phyloP scores from a whole-genome alignment of 92 coral and sea anemone species.

The Zoanthus sociatus region DNA sequence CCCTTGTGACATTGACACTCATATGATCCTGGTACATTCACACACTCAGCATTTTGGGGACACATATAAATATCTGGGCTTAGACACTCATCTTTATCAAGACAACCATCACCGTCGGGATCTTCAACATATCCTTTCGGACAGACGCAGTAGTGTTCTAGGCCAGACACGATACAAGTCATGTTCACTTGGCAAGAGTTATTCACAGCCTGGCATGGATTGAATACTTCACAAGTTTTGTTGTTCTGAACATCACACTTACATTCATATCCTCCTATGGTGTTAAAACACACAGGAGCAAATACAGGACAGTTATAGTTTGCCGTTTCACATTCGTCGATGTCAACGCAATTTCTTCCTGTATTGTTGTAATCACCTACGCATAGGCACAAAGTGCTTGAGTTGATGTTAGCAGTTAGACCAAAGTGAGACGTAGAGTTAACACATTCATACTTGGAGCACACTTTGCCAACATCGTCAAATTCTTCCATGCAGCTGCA shows the following conservation, averaged over 20 bases:
- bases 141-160: constrained; percentile 72
- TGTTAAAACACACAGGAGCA: constrained; percentile 70
- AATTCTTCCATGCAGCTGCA: constrained; percentile 67
- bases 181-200: constrained; percentile 63
- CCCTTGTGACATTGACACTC: constrained; percentile 71
- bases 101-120: constrained; percentile 56
- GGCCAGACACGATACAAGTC: constrained; percentile 67
- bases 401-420: not conserved
- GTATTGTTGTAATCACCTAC: constrained; percentile 58
- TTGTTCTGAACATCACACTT: constrained; percentile 67
- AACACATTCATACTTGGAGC: constrained; percentile 57
- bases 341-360: constrained; percentile 57
- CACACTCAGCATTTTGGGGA: constrained; percentile 59
- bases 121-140: constrained; percentile 64
- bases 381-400: constrained; percentile 51
- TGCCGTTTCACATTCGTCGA: constrained; percentile 65
- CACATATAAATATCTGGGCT: constrained; percentile 51
- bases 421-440: constrained; percentile 32
- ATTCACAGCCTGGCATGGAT: constrained; percentile 62
- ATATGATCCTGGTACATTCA: constrained; percentile 67
- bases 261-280: constrained; percentile 74
- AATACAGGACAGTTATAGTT: constrained; percentile 48
- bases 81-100: constrained; percentile 65
- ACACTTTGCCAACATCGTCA: constrained; percentile 61
- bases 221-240: constrained; percentile 62